Base-by-base conservation (phyloP, 2,797 vertebrate genomes). In the Acanthurus lineatus region DNA sequence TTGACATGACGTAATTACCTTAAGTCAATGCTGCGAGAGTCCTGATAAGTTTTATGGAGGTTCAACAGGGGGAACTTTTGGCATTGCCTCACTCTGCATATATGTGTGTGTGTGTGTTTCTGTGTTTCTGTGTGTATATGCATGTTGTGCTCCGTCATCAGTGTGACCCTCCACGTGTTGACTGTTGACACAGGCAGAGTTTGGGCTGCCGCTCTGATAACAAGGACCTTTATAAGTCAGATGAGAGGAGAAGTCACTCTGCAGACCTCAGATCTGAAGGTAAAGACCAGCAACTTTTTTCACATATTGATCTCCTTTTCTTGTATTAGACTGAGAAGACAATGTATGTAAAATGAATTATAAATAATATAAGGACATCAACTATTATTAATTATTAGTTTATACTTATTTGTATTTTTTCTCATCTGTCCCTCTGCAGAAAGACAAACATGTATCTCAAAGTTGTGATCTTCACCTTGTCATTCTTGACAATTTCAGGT, bases 111-210 rank as follows among this genome's bases (percentile, higher is more conserved):
- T 71, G 60, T 49, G 57, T 45, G 64, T 47, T n/a, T 69, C 40
- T 64, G 48, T 59, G 40, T 25, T 22, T 70, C 19, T 58, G 65
- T 66, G 51, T 67, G 52, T 48, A 6, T 66, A 35, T 62, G 44
- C 57, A 17, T 86, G 71, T 62, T 79, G 44, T 78, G 79, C 57
- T 85, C 70, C 48, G 69, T 90, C 90, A 84, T 93, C 91, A 83
- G 2, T 76, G 61, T 93, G 94, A 95, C 92, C 93, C 87, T 94
- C 93, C 93, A 95, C 94, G 90, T 96, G 92, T 93, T 93, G 84
- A 81, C 58, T 95, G 84, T 95, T 96, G 94, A 96, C 93, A 92
- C 86, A 94, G 87, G 84, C 91, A 89, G 84, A 78, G 77, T 90
- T 89, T 85, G 79, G 83, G 87, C 89, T 70, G 89, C 69, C 42